These are phyloP conservation scores for Glaucomys volans DNA, from an alignment of 2,113 vertebrate genomes.

Conservation along the genomic window DNA sequence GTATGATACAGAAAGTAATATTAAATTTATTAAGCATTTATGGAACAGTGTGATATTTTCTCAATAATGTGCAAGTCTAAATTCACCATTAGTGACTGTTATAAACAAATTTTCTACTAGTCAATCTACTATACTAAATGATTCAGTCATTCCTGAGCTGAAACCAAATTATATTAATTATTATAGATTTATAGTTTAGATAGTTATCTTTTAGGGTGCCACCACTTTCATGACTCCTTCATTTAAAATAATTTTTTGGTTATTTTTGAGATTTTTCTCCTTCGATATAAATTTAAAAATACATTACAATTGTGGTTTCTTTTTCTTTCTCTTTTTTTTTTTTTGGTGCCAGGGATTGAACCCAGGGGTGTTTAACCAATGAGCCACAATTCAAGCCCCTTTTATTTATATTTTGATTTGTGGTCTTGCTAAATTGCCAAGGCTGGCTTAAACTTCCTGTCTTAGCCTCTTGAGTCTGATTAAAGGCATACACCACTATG, in stretches of 20 bases:
- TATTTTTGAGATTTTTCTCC: background rate
- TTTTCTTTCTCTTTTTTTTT: too few relatives aligned
- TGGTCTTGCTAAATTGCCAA: too few relatives aligned
- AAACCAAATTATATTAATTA: background rate
- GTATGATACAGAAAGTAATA: background rate
- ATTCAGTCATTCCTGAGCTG: background rate
- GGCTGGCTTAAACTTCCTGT: too few relatives aligned
- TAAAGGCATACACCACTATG: too few relatives aligned
- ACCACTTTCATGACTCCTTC: background rate
- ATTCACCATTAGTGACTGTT: background rate
- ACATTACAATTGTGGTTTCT: too few relatives aligned
- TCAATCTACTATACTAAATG: background rate
- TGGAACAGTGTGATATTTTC: background rate
- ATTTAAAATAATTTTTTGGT: background rate
- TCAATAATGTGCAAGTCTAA: background rate
- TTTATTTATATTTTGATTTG: too few relatives aligned
- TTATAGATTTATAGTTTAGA: background rate
- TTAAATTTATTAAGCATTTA: background rate
- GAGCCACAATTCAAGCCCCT: too few relatives aligned
- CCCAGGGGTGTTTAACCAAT: too few relatives aligned
- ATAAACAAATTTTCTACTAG: background rate
- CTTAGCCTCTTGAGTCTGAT: too few relatives aligned
- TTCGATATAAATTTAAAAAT: background rate
- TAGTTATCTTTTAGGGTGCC: background rate
- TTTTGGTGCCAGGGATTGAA: too few relatives aligned